phyloP scores from a whole-genome alignment of 2,113 vertebrate genomes.

The Bothrops jararaca region DNA sequence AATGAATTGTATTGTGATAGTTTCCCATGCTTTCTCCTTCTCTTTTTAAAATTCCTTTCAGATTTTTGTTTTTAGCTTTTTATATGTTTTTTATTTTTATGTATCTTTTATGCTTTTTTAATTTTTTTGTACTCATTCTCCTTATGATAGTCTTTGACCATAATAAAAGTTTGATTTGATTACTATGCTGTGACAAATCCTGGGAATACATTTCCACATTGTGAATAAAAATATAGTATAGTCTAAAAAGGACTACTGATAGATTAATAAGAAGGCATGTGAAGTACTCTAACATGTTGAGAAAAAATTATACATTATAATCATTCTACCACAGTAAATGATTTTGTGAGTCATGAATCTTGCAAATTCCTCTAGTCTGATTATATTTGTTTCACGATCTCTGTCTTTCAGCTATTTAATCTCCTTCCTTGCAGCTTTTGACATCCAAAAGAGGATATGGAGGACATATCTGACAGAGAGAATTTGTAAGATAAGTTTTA shows the following conservation, averaged over 20 bases:
- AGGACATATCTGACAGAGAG: slow-evolving; percentile 29
- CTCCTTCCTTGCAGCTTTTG: slow-evolving; percentile 46
- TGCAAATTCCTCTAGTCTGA: slow-evolving; percentile 13
- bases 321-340: background rate
- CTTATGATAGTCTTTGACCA: background rate
- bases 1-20: background rate
- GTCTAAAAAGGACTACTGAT: background rate
- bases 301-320: background rate
- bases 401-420: slow-evolving; percentile 59
- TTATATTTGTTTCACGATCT: slow-evolving; percentile 58
- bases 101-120: background rate
- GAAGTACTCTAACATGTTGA: background rate
- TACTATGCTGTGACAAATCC: too few relatives aligned
- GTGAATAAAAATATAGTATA: background rate
- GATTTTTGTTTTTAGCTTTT: background rate
- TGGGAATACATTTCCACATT: background rate
- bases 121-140: background rate
- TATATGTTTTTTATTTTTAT: background rate
- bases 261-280: background rate
- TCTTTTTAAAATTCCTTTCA: background rate
- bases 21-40: background rate
- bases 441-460: background rate
- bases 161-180: background rate
- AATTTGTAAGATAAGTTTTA: slow-evolving; percentile 44
- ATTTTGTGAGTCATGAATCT: background rate